Evolutionary conservation across 2,888 invertebrate species (phyloP).

Genomic region (Cataglyphis cursor): DNA sequence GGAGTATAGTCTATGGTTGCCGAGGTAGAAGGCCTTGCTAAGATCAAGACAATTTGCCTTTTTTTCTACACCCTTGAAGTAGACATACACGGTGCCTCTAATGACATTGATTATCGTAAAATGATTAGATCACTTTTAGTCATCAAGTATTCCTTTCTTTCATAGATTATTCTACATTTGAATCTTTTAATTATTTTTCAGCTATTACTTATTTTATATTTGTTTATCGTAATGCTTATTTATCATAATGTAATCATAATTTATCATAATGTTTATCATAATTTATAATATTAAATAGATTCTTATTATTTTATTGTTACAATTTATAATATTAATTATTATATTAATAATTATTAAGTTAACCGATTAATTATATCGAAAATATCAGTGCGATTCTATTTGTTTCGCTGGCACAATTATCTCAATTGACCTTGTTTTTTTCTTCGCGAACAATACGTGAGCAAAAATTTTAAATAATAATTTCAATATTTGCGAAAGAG

Average conservation of each 20-base stretch:
- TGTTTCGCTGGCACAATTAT: background rate
- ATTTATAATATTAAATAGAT: background rate
- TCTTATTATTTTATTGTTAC: background rate
- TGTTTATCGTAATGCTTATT: background rate
- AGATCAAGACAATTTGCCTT: constrained; percentile 29
- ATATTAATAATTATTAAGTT: background rate
- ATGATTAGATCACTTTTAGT: constrained; percentile 28
- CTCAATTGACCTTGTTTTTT: constrained; percentile 4
- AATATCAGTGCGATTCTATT: background rate
- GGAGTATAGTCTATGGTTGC: constrained; percentile 33
- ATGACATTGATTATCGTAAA: constrained; percentile 6
- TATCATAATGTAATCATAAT: background rate
- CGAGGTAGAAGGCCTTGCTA: constrained; percentile 7
- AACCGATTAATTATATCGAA: background rate
- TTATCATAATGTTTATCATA: background rate
- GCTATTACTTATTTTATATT: background rate
- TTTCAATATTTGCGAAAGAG: constrained; percentile 56
- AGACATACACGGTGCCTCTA: constrained; percentile 1
- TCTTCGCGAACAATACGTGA: constrained; percentile 20
- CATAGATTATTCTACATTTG: background rate
- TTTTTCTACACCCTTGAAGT: constrained; percentile 33
- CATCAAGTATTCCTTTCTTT: background rate
- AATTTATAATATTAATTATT: too few relatives aligned
- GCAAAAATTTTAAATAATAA: constrained; percentile 54
- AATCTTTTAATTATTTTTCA: background rate